Base-by-base conservation (phyloP, 2,888 invertebrate species). In the Dynastes maya region DNA sequence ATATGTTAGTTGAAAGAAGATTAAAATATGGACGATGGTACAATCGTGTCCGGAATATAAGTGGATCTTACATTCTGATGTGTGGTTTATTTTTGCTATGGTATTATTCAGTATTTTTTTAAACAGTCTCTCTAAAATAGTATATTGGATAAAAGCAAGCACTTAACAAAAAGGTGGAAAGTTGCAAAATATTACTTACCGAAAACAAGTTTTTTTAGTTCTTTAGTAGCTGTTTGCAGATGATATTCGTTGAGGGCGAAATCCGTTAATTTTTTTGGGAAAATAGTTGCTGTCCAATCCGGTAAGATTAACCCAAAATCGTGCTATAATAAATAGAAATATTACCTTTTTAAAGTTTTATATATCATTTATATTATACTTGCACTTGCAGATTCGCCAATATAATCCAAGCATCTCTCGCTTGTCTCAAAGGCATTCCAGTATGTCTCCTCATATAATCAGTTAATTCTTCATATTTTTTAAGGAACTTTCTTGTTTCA, bases 11-110 rank as follows among this genome's bases (percentile, higher is more conserved):
- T 9, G 51, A 13, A 76, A 65, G 11, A 29, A 22, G 2, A 32
- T 11, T 37, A 76, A 27, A 1, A 76, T 16, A 4, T 32, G 29
- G 29, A 29, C 76, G n/a, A 76, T 3, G 8, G 27, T 76, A 11
- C 16, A 16, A n/a, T 76, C 76, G 16, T 76, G 76, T 5, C 27
- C 76, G 1, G 76, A 76, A 64, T 76, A 76, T 29, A 76, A 13
- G 51, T 64, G 64, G 29, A 76, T 11, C 27, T 76, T 64, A 11
- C 45, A 13, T 8, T 76, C 9, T 13, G 65, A 65, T 27, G 13
- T 3, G 2, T 29, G 27, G 2, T 76, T 27, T 32, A 76, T 29
- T 53, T 49, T 63, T 8, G 63, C 49, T 51, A 29, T 5, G 29
- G 64, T 65, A 13, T 76, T 37, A 0, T 49, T 32, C 8, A 76